Percentiles rank a stretch among this genome's conserved stretches.
phyloP scores from a whole-genome alignment of 1,140 invertebrate genomes.

The Pseudachorutes palmiensis region DNA sequence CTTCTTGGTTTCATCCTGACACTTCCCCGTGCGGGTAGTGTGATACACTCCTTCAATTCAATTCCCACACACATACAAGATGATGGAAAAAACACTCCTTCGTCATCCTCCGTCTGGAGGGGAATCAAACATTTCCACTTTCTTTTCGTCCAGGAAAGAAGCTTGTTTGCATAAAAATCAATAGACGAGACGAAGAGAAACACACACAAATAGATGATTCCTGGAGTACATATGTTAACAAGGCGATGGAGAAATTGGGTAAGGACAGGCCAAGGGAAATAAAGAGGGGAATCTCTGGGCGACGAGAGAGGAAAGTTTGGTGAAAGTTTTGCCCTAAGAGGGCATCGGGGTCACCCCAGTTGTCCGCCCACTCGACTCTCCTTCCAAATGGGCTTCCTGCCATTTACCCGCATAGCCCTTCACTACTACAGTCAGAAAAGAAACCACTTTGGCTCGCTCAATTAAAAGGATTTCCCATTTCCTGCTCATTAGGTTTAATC shows the following conservation, averaged over 20 bases:
- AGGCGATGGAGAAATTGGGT: too few relatives aligned
- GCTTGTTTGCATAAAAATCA: conserved; percentile 39
- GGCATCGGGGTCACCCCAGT: background rate
- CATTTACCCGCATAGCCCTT: background rate
- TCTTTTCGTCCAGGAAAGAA: conserved; percentile 25
- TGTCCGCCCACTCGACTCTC: background rate
- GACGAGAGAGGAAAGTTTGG: background rate
- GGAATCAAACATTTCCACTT: conserved; percentile 36
- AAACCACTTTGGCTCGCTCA: conserved; percentile 1
- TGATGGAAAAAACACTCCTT: too few relatives aligned
- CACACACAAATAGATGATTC: background rate
- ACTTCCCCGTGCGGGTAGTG: too few relatives aligned
- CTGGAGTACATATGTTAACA: background rate
- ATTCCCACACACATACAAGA: conserved; percentile 8
- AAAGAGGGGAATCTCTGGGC: background rate
- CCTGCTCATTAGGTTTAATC: conserved; percentile 5
- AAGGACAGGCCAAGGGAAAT: conserved; percentile 12
- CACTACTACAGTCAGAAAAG: background rate
- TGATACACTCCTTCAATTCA: conserved; percentile 14
- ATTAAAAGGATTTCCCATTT: conserved; percentile 10
- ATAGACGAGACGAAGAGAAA: conserved; percentile 20
- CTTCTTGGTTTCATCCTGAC: background rate
- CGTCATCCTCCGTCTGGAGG: conserved; percentile 5
- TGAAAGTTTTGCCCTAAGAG: background rate
- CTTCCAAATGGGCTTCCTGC: background rate